Conservation (phyloP, 2,797 vertebrate genomes). For the Catostomus latipinnis region DNA sequence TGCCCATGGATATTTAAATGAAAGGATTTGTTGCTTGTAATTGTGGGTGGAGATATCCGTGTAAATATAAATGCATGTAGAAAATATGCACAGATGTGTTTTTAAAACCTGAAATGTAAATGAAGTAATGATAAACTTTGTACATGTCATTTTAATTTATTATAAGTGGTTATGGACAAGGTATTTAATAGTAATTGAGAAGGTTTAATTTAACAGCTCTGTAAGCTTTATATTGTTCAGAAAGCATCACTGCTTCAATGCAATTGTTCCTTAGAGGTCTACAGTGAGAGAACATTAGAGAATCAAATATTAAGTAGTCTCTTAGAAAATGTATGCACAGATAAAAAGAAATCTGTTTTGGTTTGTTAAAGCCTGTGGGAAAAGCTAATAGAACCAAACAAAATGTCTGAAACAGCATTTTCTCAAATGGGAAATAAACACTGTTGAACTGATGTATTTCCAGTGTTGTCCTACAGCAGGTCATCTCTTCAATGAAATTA, state of each 20-base stretch:
- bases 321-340: conserved; percentile 37
- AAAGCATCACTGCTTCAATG: conserved; percentile 69
- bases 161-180: conserved; percentile 75
- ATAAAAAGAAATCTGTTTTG: conserved; percentile 43
- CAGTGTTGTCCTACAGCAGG: neutral
- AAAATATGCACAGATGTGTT: conserved; percentile 83
- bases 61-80: conserved; percentile 77
- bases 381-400: conserved; percentile 50
- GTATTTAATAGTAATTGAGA: conserved; percentile 80
- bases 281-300: conserved; percentile 45
- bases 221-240: conserved; percentile 69
- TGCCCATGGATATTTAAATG: conserved; percentile 9
- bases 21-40: conserved; percentile 2
- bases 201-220: conserved; percentile 73
- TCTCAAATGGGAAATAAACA: conserved; percentile 79
- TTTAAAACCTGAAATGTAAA: conserved; percentile 79
- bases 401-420: conserved; percentile 72
- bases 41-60: conserved; percentile 27
- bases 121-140: conserved; percentile 80
- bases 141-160: conserved; percentile 82
- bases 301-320: conserved; percentile 42
- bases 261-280: conserved; percentile 66
- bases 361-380: conserved; percentile 50
- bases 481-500: too few species aligned
- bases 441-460: conserved; percentile 69